Base-by-base conservation (phyloP, 2,797 vertebrate species). In the Xerus rutilus region DNA sequence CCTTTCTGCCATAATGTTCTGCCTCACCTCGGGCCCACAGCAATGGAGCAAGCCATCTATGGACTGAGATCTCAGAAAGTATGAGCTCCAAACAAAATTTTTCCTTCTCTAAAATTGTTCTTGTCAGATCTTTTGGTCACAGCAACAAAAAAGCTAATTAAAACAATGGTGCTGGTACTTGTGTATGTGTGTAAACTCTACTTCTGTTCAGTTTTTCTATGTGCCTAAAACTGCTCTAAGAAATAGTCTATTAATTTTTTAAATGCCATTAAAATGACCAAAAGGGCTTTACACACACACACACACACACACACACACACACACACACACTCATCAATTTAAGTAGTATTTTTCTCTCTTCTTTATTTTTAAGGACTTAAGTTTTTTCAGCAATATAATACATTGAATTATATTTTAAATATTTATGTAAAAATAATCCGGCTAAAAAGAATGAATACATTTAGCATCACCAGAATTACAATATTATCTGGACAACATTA, bases 371-470 rank as follows among this genome's bases (percentile, higher is more conserved):
- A 39, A 92, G 54, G 1, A 84, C 82, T 57, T 57, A 78, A 28
- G 13, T 14, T 93, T 97, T 93, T 62, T 62, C 12, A 83, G 35
- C 10, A 92, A 90, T 86, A 78, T 25, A 12, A 13, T 77, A 86
- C 23, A 69, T 39, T 95, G 18, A 35, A 83, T 92, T 86, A 83
- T 73, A 92, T 62, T 93, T 97, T 7, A 85, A 79, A 21, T 30
- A 85, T n/a, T 76, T 90, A 95, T 79, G 77, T 88, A 18, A 79
- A 96, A 96, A 70, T 76, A 88, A 65, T 69, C 43, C 78, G 77
- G 54, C 21, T 73, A 93, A 95, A 91, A 20, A 74, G 10, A 93
- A 94, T 32, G 14, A 65, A 59, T 52, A 86, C 30, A 65, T 72
- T 86, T 89, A 69, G 67, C 32, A 94, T 62, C 39, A 76, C 21